These are phyloP conservation scores for Xiphydria camelus DNA, from an alignment of 2,888 invertebrate genomes.

Conservation along the genomic window DNA sequence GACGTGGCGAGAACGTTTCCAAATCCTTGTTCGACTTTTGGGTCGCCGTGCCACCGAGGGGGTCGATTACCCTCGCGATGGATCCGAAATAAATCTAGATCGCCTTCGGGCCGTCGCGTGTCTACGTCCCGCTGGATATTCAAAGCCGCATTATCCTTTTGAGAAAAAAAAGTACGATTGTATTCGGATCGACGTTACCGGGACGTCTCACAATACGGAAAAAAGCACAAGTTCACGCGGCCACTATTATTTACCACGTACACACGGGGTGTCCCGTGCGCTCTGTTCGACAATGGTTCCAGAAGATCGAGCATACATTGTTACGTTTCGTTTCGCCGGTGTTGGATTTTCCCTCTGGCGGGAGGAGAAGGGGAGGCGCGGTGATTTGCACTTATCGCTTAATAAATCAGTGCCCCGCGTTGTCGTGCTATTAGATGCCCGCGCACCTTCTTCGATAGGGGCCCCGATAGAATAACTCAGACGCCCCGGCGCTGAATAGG, in stretches of 20 bases:
- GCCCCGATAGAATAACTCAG: not conserved
- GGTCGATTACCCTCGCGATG: too few relatives aligned
- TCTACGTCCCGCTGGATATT: conserved; percentile 17
- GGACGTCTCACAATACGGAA: conserved; percentile 33
- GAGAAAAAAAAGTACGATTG: conserved; percentile 12
- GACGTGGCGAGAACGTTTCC: too few relatives aligned
- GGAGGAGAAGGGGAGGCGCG: conserved; percentile 10
- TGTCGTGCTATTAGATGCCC: conserved; percentile 9
- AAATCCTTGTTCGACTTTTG: too few relatives aligned
- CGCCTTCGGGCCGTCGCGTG: conserved; percentile 15
- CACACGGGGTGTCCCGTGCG: conserved; percentile 28
- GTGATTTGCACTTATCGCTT: conserved; percentile 51
- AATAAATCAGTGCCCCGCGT: conserved; percentile 45
- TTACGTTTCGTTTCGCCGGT: conserved; percentile 32
- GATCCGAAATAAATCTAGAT: conserved; percentile 23
- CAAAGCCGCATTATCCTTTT: conserved; percentile 23
- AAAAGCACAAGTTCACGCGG: conserved; percentile 52
- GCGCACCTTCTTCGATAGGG: not conserved
- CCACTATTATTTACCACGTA: conserved; percentile 47
- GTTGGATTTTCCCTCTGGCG: conserved; percentile 3
- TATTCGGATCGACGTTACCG: conserved; percentile 23
- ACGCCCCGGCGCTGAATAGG: too few relatives aligned
- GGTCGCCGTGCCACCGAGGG: too few relatives aligned
- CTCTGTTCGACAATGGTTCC: conserved; percentile 36
- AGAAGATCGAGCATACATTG: conserved; percentile 42